Evolutionary conservation across 2,113 vertebrate species (phyloP).

Genomic region (Cephalopterus ornatus): DNA sequence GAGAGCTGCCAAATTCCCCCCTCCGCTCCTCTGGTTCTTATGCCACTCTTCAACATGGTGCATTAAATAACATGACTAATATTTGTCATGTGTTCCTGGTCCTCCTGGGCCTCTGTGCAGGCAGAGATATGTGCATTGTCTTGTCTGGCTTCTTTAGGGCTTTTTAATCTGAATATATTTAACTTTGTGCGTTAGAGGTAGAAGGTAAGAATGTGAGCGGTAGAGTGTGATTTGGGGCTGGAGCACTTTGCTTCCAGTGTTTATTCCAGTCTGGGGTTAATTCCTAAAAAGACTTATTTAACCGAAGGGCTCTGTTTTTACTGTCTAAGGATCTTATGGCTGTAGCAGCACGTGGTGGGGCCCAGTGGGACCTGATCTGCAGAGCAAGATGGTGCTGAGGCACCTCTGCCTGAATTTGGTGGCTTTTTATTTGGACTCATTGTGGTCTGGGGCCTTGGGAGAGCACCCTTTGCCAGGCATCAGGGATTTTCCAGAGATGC

Average conservation of each 20-base stretch:
- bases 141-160: background rate
- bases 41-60: background rate
- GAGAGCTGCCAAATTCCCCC: slow-evolving; percentile 6
- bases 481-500: rapidly evolving
- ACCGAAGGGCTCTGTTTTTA: background rate
- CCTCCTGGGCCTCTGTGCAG: background rate
- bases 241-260: background rate
- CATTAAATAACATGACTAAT: background rate
- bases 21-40: background rate
- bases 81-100: background rate
- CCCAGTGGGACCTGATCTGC: background rate
- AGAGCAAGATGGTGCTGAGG: background rate
- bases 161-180: background rate
- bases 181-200: background rate
- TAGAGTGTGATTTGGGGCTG: background rate
- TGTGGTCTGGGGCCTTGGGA: background rate
- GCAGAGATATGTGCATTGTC: background rate
- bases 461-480: background rate
- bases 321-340: background rate
- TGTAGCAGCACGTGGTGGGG: background rate
- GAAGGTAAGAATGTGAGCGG: rapidly evolving
- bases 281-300: background rate
- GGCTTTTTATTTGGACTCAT: background rate
- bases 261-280: background rate
- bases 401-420: rapidly evolving